Base-by-base conservation (phyloP, 37 sponge, comb jelly and placozoan species). In the Halichondria panicea region DNA sequence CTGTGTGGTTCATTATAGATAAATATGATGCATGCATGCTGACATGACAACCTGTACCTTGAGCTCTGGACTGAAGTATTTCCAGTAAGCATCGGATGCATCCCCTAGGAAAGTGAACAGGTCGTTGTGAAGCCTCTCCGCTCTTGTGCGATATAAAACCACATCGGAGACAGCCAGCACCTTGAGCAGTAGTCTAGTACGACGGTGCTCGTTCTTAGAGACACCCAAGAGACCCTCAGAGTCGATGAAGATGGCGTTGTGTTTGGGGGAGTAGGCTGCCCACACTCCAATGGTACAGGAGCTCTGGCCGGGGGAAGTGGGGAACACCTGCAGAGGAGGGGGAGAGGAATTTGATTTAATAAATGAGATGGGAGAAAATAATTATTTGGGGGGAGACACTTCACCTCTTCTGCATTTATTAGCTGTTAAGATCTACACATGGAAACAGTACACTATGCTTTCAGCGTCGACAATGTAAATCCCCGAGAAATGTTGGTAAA, bases 121-220 rank as follows among this genome's bases (percentile, higher is more conserved):
- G 71, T 96, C 97, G 65, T 88, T 90, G 81, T 96, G 97, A 13
- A 96, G 80, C 9, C 97, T 74, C 79, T 93, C 94, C 33, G 97
- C 94, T 55, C 94, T 53, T 0, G 97, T 93, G 30, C 94, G 77
- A 41, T 93, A 96, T 15, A 96, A 76, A 27, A 93, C 87, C 1
- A 96, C 79, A 70, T 96, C 97, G 41, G 97, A 96, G n/a, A 96
- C 81, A 34, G 97, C 97, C 57, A 96, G 86, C 19, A 96, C 71
- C 60, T 94, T 90, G 60, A 94, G 60, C 25, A 96, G 88, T 33
- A 96, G 70, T 24, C 96, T 74, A 31, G 85, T 86, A 31, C 93
- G 69, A 28, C 80, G 87, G 71, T 92, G 77, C 43, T 84, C 87
- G 60, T 92, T 79, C 46, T 63, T 32, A 3, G 85, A 82, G 15